A percentile compares a stretch with the other conserved stretches of the same genome.
These are phyloP conservation scores for Tenthredo amoena DNA, from an alignment of 2,888 invertebrate genomes.

Conservation along the genomic window DNA sequence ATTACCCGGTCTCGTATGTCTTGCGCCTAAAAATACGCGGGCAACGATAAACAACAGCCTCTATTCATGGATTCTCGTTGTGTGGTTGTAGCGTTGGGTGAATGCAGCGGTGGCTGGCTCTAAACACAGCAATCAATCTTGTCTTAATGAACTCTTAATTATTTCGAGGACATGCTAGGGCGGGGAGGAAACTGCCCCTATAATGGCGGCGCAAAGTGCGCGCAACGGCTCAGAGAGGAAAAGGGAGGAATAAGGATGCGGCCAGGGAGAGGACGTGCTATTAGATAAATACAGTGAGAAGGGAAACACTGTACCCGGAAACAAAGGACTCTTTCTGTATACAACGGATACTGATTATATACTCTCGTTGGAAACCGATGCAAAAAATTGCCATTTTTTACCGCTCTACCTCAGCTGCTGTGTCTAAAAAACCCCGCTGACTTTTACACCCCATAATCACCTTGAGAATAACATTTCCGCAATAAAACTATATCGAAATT, in stretches of 20 bases:
- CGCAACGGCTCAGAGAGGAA: conserved; percentile 67
- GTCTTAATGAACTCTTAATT: conserved; percentile 77
- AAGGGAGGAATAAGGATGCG: conserved; percentile 56
- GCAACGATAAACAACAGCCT: conserved; percentile 70
- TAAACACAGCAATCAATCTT: conserved; percentile 76
- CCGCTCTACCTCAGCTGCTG: not conserved
- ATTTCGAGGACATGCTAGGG: conserved; percentile 74
- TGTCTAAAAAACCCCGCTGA: not conserved
- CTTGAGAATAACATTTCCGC: not conserved
- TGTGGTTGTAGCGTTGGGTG: conserved; percentile 51
- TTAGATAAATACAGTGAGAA: conserved; percentile 75
- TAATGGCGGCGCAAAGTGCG: conserved; percentile 76
- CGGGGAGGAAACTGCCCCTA: conserved; percentile 74
- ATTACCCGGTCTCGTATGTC: conserved; percentile 51
- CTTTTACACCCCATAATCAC: not conserved
- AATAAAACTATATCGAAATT: not conserved
- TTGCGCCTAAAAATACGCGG: conserved; percentile 56
- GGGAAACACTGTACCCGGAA: conserved; percentile 31
- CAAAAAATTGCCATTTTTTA: conserved; percentile 19
- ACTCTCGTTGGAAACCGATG: conserved; percentile 16
- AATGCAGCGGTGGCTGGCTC: conserved; percentile 60
- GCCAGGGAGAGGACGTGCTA: conserved; percentile 65
- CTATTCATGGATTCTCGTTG: conserved; percentile 70
- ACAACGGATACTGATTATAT: conserved; percentile 35
- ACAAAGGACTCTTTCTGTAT: conserved; percentile 40